Percentiles rank a stretch among this genome's conserved stretches.
phyloP scores from a whole-genome alignment of 2,888 invertebrate species.

The Drosophila yooni region DNA sequence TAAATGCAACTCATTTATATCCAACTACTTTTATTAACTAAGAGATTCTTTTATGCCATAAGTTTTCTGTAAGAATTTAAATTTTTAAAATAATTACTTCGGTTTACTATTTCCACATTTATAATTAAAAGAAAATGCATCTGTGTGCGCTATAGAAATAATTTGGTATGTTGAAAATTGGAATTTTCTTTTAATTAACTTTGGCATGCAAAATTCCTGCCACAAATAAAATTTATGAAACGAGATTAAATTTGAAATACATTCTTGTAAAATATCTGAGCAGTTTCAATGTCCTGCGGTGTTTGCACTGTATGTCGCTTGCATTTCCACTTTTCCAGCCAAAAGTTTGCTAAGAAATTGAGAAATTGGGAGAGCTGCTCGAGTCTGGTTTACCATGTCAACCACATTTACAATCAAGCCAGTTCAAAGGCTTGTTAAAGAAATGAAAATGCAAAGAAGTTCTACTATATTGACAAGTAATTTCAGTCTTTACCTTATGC shows the following conservation, averaged over 20 bases:
- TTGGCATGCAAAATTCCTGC: conserved; percentile 19
- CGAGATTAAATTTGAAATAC: conserved; percentile 38
- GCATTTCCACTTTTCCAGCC: conserved; percentile 17
- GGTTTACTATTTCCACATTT: neutral
- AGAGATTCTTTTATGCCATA: neutral
- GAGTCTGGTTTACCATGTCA: conserved; percentile 38
- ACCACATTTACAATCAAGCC: conserved; percentile 33
- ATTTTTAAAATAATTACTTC: neutral
- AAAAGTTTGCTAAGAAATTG: conserved; percentile 22
- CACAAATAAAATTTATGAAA: conserved; percentile 31
- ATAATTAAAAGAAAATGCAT: neutral
- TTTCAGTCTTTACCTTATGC: neutral
- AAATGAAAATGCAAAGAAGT: conserved; percentile 15
- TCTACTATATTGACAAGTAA: neutral
- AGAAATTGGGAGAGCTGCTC: conserved; percentile 47
- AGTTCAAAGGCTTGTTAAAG: conserved; percentile 23
- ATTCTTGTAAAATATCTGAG: conserved; percentile 19
- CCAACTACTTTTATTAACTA: neutral
- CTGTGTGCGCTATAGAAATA: neutral
- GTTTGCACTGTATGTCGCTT: conserved; percentile 14
- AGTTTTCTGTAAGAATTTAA: neutral
- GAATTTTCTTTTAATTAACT: conserved; percentile 51
- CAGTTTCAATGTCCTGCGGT: conserved; percentile 43
- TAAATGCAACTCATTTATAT: neutral
- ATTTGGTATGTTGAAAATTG: neutral